Base-by-base conservation (phyloP, 2,888 invertebrate genomes). In the Flabesymbios commensalis region DNA sequence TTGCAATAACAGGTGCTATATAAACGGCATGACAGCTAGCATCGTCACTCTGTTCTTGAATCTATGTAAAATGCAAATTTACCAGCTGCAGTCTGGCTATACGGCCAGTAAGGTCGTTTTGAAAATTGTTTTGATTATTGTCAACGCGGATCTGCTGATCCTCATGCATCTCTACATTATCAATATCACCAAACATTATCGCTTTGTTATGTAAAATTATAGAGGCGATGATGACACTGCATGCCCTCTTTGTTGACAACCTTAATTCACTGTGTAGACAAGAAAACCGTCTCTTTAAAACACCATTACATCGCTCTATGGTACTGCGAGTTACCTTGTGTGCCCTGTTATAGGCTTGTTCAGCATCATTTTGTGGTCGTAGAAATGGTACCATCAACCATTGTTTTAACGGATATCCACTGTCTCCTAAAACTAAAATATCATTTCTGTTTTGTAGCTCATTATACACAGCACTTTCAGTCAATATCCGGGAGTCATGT, bases 171-270 rank as follows among this genome's bases (percentile, higher is more conserved):
- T n/a, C n/a, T n/a, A n/a, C n/a, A n/a, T 14, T 67, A 65, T 7
- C 2, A 61, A 3, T 65, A 65, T 31, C 33, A 64, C n/a, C 60
- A 63, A 31, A 31, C n/a, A 29, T 31, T 17, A 49, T 19, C 22
- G 29, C 28, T 29, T 28, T 49, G n/a, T 31, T 49, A 19, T 49
- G 49, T 4, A 49, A n/a, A 24, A 49, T 31, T 31, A 49, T 29
- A 29, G 28, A 29, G 7, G 49, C 49, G 22, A n/a, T 31, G n/a
- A 49, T 49, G 28, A 49, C 29, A 17, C 10, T 29, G 49, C 49
- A 49, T 5, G 49, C 29, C n/a, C 31, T 49, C 29, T 49, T 31
- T 7, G 49, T 28, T 14, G 22, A 7, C 28, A 28, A 29, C 29
- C 49, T 14, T n/a, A 49, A 28, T n/a, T n/a, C 31, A 29, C 29